Evolutionary conservation across 2,888 invertebrate genomes (phyloP).

Genomic region (Copidosoma aretas): DNA sequence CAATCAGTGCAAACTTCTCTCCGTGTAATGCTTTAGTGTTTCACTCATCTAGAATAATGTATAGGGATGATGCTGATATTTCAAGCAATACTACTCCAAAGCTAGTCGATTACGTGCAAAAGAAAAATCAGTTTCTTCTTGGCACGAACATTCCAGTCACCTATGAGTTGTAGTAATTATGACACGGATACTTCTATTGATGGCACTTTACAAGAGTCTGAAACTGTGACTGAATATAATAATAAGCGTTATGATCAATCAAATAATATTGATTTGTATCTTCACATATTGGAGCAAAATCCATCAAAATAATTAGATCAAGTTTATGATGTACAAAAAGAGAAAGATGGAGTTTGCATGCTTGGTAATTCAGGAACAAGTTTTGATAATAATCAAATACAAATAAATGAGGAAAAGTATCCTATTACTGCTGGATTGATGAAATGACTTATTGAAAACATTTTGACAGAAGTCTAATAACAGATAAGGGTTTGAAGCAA

Average conservation of each 20-base stretch:
- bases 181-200: background rate
- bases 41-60: background rate
- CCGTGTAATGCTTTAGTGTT: background rate
- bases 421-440: background rate
- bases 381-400: conserved; percentile 9
- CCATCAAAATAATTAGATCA: background rate
- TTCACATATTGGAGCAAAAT: background rate
- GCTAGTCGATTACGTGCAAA: too few species aligned
- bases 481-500: background rate
- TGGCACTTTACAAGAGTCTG: background rate
- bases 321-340: background rate
- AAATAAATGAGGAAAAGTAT: conserved; percentile 3
- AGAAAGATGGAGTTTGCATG: background rate
- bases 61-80: background rate
- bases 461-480: background rate
- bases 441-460: conserved; percentile 2
- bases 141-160: too few species aligned
- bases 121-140: too few species aligned
- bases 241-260: background rate
- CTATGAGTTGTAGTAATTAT: too few species aligned
- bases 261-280: background rate
- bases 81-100: background rate
- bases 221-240: background rate
- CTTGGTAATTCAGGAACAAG: background rate
- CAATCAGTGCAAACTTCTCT: too few species aligned